A percentile compares a stretch with the other conserved stretches of the same genome.
Conservation (phyloP, 2,113 vertebrate genomes). For the Macheiramphus alcinus region DNA sequence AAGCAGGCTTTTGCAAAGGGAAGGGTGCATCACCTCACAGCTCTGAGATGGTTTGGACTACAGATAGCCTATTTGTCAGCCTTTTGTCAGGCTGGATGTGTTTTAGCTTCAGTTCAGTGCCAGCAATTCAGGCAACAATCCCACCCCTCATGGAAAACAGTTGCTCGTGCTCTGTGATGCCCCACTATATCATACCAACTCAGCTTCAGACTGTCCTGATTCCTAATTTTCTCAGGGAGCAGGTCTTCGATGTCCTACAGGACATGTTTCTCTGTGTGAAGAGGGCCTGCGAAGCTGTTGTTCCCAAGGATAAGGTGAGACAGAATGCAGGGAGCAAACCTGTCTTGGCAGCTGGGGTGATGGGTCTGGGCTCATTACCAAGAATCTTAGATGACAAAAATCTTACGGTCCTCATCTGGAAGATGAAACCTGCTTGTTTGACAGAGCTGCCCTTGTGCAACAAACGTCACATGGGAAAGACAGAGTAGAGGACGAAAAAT, state of each 20-base stretch:
- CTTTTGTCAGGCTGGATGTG: rapidly evolving
- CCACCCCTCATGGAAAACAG: background rate
- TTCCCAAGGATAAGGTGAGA: background rate
- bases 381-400: background rate
- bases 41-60: background rate
- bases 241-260: background rate
- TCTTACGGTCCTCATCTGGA: background rate
- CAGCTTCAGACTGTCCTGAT: background rate
- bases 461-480: background rate
- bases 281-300: background rate
- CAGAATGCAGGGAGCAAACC: background rate
- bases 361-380: background rate
- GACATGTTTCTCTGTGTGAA: background rate
- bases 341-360: background rate
- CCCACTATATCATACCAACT: rapidly evolving
- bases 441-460: background rate
- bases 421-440: background rate
- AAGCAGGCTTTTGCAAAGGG: background rate
- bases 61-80: background rate
- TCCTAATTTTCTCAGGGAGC: background rate
- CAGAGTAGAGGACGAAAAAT: background rate
- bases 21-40: background rate
- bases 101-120: background rate
- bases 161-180: background rate
- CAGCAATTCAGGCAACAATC: background rate